Base-by-base conservation (phyloP, 2,113 vertebrate species). In the Gymnobelideus leadbeateri region DNA sequence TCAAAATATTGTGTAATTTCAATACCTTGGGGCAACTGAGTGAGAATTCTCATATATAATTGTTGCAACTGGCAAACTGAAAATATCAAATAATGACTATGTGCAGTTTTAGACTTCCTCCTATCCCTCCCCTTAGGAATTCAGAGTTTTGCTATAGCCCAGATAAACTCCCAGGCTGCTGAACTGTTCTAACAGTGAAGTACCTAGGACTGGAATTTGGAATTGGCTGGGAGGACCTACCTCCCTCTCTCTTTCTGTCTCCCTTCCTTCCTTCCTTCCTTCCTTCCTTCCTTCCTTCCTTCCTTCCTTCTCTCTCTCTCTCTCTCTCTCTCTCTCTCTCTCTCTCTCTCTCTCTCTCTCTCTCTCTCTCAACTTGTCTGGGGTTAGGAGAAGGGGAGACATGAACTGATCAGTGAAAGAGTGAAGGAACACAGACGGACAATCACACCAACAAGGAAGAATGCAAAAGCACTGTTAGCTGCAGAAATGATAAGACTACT, bases 391-490 rank as follows among this genome's bases (percentile, higher is more conserved):
- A 43, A 7, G 68, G 68, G 55, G 92, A 14, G 95, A 96, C n/a
- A 51, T 19, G 94, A 97, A 94, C 91, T 53, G 92, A 97, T 97
- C 91, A 95, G 97, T 96, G 97, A 95, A 96, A 94, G 97, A 98
- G 97, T 37, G 49, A 93, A 97, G 95, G 95, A 93, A 97, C 96
- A 98, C 96, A 97, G 94, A 98, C 96, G 96, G 94, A 98, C 96
- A 96, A 98, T 90, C 97, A 99, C 98, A 96, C 52, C 92, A 94
- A 98, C 97, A 96, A 99, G 95, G n/a, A 90, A 97, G 98, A 97
- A 98, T 96, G 98, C 98, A 94, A 96, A 98, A 99, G 98, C 98
- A 91, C 77, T 91, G 90, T 98, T 97, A 96, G 98, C 95, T 92
- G 97, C 97, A 94, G 97, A 94, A 61, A 96, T 94, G 93, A 98